Conservation (phyloP, 2,797 vertebrate genomes). For the Spinus pinus region DNA sequence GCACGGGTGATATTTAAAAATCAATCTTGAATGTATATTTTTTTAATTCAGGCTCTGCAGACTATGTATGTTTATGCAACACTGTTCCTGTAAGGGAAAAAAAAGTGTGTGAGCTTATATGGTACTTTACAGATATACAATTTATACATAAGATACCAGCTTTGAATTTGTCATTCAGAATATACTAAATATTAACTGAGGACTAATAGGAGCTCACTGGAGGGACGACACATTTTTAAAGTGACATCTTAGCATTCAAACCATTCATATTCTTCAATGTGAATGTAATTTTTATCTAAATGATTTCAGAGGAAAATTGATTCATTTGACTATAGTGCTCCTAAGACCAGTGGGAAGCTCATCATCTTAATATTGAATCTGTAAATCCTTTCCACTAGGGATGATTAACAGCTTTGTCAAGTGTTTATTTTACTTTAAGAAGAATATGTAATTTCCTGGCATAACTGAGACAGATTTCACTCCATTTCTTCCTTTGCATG, state of each 20-base stretch:
- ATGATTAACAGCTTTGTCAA: constrained; percentile 81
- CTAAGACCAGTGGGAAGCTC: constrained; percentile 77
- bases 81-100: not conserved
- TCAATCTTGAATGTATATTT: not conserved
- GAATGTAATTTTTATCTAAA: constrained; percentile 77
- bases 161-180: constrained; percentile 55
- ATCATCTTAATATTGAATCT: constrained; percentile 81
- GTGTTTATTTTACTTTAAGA: constrained; percentile 82
- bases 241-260: constrained; percentile 73
- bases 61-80: not conserved
- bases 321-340: constrained; percentile 79
- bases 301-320: constrained; percentile 76
- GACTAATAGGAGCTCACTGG: constrained; percentile 48
- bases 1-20: not conserved
- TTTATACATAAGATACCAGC: not conserved
- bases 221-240: constrained; percentile 69
- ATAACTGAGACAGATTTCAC: constrained; percentile 69
- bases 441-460: constrained; percentile 78
- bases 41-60: not conserved
- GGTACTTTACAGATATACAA: not conserved
- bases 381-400: constrained; percentile 78
- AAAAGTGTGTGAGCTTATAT: not conserved
- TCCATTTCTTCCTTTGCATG: constrained; percentile 47
- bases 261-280: constrained; percentile 70
- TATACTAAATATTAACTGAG: constrained; percentile 67